A percentile compares a stretch with the other conserved stretches of the same genome.
These are phyloP conservation scores for Miichthys miiuy DNA, from an alignment of 2,797 vertebrate genomes.

Conservation along the genomic window DNA sequence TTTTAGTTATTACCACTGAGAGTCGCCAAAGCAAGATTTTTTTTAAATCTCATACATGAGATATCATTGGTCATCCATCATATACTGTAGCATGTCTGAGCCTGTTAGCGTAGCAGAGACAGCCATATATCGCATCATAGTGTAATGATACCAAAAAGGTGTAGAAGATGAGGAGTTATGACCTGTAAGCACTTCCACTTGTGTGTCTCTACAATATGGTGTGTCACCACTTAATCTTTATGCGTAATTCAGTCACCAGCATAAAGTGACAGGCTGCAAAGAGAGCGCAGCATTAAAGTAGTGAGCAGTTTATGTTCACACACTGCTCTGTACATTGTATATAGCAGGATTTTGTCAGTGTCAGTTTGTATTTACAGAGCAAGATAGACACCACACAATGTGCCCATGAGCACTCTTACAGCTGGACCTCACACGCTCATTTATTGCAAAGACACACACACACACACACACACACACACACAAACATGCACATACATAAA, in stretches of 20 bases:
- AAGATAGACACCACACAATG: constrained; percentile 1
- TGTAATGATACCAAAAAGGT: not conserved
- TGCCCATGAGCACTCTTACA: constrained; percentile 13
- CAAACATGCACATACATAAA: not conserved
- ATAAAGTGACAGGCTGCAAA: not conserved
- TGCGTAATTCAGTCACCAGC: not conserved
- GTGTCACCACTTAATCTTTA: not conserved
- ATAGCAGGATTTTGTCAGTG: not conserved
- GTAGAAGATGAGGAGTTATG: not conserved
- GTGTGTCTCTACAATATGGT: not conserved
- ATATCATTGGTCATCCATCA: not conserved
- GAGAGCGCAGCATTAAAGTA: not conserved
- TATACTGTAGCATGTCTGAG: not conserved
- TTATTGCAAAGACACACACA: constrained; percentile 55
- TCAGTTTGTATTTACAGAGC: constrained; percentile 32
- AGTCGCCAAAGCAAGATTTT: not conserved
- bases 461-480: constrained; percentile 34
- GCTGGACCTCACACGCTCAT: constrained; percentile 68
- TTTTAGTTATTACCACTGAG: not conserved
- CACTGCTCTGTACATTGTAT: not conserved
- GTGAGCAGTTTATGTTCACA: constrained; percentile 14
- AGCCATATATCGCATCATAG: not conserved
- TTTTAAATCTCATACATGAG: not conserved
- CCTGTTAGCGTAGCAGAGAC: not conserved
- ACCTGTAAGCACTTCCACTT: not conserved